Conservation (phyloP, 2,888 invertebrate genomes). For the Conistra vaccinii region DNA sequence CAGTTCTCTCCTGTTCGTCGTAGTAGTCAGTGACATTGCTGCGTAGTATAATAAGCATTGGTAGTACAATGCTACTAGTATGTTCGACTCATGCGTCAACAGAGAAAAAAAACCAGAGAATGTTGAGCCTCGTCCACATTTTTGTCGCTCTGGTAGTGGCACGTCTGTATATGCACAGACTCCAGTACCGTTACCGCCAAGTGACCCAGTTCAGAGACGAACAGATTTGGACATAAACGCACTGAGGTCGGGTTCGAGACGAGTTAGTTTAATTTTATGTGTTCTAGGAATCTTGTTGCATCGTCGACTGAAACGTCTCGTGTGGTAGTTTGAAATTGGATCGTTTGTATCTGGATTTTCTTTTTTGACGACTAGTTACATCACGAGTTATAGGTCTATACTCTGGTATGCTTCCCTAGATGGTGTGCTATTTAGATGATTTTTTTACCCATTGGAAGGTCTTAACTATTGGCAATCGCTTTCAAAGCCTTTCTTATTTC, state of each 20-base stretch:
- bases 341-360: not conserved
- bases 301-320: not conserved
- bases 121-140: not conserved
- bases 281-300: conserved; percentile 37
- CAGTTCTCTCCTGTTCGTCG: not conserved
- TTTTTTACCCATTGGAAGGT: not conserved
- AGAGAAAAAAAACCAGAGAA: not conserved
- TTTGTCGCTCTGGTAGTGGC: not conserved
- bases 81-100: not conserved
- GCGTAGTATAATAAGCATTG: not conserved
- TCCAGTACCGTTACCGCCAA: conserved; percentile 6
- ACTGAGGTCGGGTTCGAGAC: conserved; percentile 10
- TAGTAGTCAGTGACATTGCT: not conserved
- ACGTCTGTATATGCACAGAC: conserved; percentile 7
- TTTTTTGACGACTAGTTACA: not conserved
- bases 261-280: conserved; percentile 22
- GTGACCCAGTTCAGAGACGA: conserved; percentile 49
- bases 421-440: not conserved
- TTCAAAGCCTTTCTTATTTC: too few species aligned
- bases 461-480: too few species aligned
- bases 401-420: not conserved
- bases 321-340: not conserved
- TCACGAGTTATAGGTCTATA: not conserved
- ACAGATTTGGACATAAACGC: conserved; percentile 41
- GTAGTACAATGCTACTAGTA: too few species aligned